Percentiles rank a stretch among this genome's conserved stretches.
Evolutionary conservation across 2,888 invertebrate species (phyloP).

Genomic region (Herminia tarsipennalis): DNA sequence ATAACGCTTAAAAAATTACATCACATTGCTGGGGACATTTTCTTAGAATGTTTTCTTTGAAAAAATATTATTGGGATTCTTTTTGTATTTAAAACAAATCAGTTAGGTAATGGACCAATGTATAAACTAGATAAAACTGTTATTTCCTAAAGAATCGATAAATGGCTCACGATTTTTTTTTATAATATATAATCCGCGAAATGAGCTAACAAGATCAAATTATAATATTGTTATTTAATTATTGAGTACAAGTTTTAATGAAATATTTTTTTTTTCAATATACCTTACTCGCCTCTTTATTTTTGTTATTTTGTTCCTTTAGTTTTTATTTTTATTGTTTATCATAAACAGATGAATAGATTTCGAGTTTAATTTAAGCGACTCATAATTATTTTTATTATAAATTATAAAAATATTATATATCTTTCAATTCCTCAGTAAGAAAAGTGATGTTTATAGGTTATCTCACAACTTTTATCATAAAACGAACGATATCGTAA

Average conservation of each 20-base stretch:
- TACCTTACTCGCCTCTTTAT: conserved; percentile 80
- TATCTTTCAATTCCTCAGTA: conserved; percentile 76
- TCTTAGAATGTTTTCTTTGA: conserved; percentile 62
- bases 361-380: conserved; percentile 64
- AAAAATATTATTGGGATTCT: conserved; percentile 49
- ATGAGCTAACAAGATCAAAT: conserved; percentile 82
- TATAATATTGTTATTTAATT: conserved; percentile 85
- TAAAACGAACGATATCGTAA: conserved; percentile 44
- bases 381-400: conserved; percentile 69
- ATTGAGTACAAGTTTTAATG: conserved; percentile 85
- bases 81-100: conserved; percentile 54
- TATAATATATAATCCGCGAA: conserved; percentile 64
- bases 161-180: conserved; percentile 73
- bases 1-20: conserved; percentile 76
- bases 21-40: conserved; percentile 72
- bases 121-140: conserved; percentile 68
- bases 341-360: conserved; percentile 69
- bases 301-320: conserved; percentile 85
- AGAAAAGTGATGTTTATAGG: conserved; percentile 64
- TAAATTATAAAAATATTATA: conserved; percentile 63
- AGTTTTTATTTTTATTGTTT: conserved; percentile 83
- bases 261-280: conserved; percentile 81
- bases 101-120: conserved; percentile 79
- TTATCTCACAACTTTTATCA: conserved; percentile 54
- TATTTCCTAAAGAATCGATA: conserved; percentile 61